Base-by-base conservation (phyloP, 2,113 vertebrate species). In the Triplophysa dalaica region DNA sequence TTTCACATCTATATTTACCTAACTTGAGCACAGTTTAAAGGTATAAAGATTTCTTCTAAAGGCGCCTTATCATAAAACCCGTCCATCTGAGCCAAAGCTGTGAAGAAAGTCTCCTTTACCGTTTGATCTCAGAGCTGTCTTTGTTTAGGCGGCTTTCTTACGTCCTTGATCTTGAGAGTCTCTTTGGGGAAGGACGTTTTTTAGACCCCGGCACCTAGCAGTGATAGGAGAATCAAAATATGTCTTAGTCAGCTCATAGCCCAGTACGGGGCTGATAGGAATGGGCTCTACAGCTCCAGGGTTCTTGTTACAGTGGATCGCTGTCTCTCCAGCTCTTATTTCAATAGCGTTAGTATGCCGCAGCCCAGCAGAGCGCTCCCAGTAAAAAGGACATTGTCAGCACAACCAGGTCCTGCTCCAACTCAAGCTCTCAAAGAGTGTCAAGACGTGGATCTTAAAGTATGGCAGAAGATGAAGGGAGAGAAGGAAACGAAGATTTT, bases 101-200 rank as follows among this genome's bases (percentile, higher is more conserved):
- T 41, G 29, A n/a, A 75, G 38, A 75, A 76, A 74, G 41, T 50
- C 78, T 83, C 78, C 24, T n/a, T 2, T 45, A 13, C 17, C 0
- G 65, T 88, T 86, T 88, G 88, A 89, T 88, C 87, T 76, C 60
- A 10, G 48, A 66, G 17, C 79, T 82, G 29, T 66, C 26, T 43
- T 43, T 65, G n/a, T 60, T 22, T 79, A 45, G n/a, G 12, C n/a
- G 8, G 50, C 50, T 43, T 72, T 81, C 26, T 11, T 62, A 22
- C 56, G 58, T 9, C 48, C 33, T 52, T 79, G 74, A 81, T 70
- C 77, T 63, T 52, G 54, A 67, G 60, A 48, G 54, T 80, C 41
- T 56, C 72, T 62, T 63, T 79, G 14, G 54, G 13, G 41, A 58
- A 56, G 70, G 78, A 3, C 26, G 54, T 41, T 78, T 66, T 76